Evolutionary conservation across 2,113 vertebrate genomes (phyloP), one percentile per base, ranked within the genome.

Genomic region (Hirundichthys speculiger): DNA sequence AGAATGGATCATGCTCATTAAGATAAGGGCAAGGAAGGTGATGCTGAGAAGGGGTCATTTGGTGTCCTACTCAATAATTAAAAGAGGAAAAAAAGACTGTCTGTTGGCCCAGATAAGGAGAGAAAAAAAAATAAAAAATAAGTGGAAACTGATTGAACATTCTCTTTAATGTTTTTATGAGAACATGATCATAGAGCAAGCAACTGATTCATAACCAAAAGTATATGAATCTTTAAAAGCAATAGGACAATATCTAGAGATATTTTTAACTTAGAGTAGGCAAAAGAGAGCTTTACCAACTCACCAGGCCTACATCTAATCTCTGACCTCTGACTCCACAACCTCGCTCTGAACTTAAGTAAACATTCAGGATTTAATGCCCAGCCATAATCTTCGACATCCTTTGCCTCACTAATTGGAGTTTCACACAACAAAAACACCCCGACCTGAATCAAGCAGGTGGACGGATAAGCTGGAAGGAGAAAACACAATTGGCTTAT

Each of bases 371-470:
- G 79, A 69, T 73, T 89, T 88, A 89, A 79, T 77, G 59, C 21
- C 64, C 40, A 86, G 84, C 81, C 46, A 49, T 88, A 87, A 90
- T 90, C 89, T 80, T 73, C 79, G 78, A 76, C 68, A 85, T 89
- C 78, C 79, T 41, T 72, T 65, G 55, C 59, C 39, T 22, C 53
- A 12, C 80, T 91, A 90, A 92, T 88, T 85, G 72, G 84, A 78
- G 80, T 84, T 88, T 86, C 74, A 70, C 79, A 69, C 67, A 39
- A 51, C 50, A 77, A 69, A 83, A 71, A 77, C 77, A 79, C 68
- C 34, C 58, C 75, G 76, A 82, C 81, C 75, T 75, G 71, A 58
- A 51, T 38, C 41, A 13, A 86, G 72, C 88, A 88, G 85, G 89
- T 90, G 83, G 69, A 68, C 39, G 84, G 72, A 49, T 86, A 64